phyloP scores from a whole-genome alignment of 2,888 invertebrate genomes.

The Erebia epiphron region DNA sequence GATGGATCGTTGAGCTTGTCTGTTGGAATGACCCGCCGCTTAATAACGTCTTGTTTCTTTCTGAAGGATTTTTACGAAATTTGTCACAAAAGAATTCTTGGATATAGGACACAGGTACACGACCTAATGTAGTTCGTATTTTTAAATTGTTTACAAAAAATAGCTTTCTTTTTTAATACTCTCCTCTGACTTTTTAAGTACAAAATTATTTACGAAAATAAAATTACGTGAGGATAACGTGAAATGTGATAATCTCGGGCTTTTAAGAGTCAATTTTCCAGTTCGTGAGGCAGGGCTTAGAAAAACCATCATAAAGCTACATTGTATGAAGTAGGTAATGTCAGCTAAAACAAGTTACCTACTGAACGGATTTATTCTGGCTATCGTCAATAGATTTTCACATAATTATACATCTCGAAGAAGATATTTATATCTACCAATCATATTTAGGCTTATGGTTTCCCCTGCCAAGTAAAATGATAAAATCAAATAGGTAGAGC shows the following conservation, averaged over 20 bases:
- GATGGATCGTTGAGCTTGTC: constrained; percentile 38
- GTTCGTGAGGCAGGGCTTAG: constrained; percentile 24
- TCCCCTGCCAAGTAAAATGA: too few relatives aligned
- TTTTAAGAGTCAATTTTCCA: constrained; percentile 4
- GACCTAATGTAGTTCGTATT: constrained; percentile 11
- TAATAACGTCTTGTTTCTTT: constrained; percentile 61
- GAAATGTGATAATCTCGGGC: constrained; percentile 2
- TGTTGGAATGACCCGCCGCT: constrained; percentile 33
- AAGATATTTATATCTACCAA: too few relatives aligned
- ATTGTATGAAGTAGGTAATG: neutral
- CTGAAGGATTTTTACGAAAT: constrained; percentile 57
- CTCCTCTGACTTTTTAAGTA: neutral
- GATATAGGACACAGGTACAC: constrained; percentile 11
- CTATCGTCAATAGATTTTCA: too few relatives aligned
- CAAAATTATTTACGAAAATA: neutral
- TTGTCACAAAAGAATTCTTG: constrained; percentile 52
- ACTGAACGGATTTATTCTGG: neutral
- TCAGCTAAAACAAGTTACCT: neutral
- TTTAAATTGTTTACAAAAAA: constrained; percentile 6
- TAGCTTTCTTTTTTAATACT: neutral
- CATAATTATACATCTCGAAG: too few relatives aligned
- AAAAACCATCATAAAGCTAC: neutral
- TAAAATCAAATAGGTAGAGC: too few relatives aligned
- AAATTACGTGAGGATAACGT: constrained; percentile 7
- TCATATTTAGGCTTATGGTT: too few relatives aligned